phyloP scores from a whole-genome alignment of 2,888 invertebrate genomes.

The Syritta pipiens region DNA sequence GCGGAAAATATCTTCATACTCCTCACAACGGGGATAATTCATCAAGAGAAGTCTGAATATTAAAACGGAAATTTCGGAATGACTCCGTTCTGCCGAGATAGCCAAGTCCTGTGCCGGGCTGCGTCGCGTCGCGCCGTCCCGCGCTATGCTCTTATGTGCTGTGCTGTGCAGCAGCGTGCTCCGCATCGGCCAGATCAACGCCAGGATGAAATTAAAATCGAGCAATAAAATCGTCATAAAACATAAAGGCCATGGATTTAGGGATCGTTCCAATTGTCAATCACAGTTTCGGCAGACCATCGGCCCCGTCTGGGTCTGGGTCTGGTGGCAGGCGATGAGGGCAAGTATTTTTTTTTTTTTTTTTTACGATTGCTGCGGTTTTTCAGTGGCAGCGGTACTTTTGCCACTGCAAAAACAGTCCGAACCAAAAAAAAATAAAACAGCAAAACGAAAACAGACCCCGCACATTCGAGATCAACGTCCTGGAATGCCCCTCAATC shows the following conservation, averaged over 20 bases:
- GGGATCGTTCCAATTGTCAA: conserved; percentile 33
- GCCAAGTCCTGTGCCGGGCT: no score
- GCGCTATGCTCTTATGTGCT: no score
- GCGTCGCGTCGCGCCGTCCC: no score
- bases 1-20: conserved; percentile 42
- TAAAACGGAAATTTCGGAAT: conserved; percentile 54
- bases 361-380: neutral
- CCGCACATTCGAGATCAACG: conserved; percentile 47
- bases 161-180: neutral
- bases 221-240: conserved; percentile 51
- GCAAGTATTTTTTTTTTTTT: no score
- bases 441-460: neutral
- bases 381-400: neutral
- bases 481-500: conserved; percentile 38
- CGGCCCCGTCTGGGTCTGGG: no score
- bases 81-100: conserved; percentile 47
- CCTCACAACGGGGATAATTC: conserved; percentile 51
- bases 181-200: conserved; percentile 21
- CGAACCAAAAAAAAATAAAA: neutral
- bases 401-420: neutral
- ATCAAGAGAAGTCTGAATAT: conserved; percentile 63
- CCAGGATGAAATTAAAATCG: conserved; percentile 23
- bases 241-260: conserved; percentile 27
- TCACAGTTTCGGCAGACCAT: conserved; percentile 19
- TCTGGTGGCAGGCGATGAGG: no score